A percentile compares a stretch with the other conserved stretches of the same genome.
Evolutionary conservation across 2,113 vertebrate species (phyloP).

Genomic region (Gorsachius goisagi): DNA sequence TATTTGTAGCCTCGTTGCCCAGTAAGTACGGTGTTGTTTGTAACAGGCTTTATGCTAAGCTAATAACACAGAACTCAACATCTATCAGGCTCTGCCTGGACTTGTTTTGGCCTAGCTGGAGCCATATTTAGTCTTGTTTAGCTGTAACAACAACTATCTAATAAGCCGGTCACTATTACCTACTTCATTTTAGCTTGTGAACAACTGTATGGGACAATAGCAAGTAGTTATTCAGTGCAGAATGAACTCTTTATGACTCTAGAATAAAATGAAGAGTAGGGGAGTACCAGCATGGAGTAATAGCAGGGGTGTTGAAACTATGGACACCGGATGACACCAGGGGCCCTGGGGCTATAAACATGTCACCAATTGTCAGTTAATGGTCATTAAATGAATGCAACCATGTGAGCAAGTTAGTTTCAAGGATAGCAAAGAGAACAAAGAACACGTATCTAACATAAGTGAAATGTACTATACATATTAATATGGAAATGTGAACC

Average conservation of each 20-base stretch:
- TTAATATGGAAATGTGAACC: neutral
- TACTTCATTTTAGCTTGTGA: neutral
- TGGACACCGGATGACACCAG: neutral
- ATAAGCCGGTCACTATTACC: neutral
- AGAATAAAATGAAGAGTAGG: neutral
- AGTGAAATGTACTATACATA: neutral
- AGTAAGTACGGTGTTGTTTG: neutral
- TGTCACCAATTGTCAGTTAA: neutral
- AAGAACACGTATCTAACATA: fast-evolving
- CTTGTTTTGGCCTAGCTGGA: neutral
- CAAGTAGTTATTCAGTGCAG: neutral
- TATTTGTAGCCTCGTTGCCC: neutral
- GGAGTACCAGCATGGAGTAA: neutral
- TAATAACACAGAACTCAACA: neutral
- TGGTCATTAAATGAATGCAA: neutral
- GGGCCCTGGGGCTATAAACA: neutral
- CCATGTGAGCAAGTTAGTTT: neutral
- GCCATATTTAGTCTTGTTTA: neutral
- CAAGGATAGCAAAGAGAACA: neutral
- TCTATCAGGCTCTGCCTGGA: neutral
- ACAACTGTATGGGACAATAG: neutral
- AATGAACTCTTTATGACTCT: neutral
- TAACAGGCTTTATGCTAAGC: neutral
- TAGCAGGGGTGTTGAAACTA: neutral
- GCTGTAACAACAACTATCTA: neutral